phyloP scores from a whole-genome alignment of 2,888 invertebrate species.

The Megamerina dolium region DNA sequence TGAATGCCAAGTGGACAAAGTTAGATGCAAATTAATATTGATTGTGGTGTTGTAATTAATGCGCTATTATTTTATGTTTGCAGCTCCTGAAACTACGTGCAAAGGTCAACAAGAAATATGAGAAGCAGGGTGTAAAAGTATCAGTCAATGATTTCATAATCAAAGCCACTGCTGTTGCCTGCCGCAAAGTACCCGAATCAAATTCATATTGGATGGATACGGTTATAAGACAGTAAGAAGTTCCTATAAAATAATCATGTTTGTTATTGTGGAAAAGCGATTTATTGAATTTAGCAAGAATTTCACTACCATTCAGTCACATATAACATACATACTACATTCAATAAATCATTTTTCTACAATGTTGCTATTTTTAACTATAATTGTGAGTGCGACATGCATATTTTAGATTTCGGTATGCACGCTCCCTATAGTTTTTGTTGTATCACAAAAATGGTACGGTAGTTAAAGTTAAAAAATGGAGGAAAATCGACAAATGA shows the following conservation, averaged over 20 bases:
- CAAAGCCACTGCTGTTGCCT: constrained; percentile 86
- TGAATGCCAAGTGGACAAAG: constrained; percentile 78
- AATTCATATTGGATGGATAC: constrained; percentile 95
- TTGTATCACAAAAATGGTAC: no score
- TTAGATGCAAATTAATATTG: constrained; percentile 48
- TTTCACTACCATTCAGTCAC: no score
- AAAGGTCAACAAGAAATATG: constrained; percentile 71
- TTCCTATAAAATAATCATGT: not conserved
- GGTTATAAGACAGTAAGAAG: constrained; percentile 83
- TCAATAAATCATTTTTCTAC: no score
- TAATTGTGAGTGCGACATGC: no score
- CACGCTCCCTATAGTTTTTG: no score
- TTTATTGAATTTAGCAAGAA: no score
- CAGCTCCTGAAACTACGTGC: constrained; percentile 62
- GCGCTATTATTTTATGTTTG: not conserved
- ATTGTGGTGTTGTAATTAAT: no score
- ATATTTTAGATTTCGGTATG: no score
- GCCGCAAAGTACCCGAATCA: constrained; percentile 82
- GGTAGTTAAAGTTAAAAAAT: no score
- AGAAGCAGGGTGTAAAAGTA: constrained; percentile 75
- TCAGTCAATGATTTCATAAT: constrained; percentile 95
- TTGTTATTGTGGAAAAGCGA: not conserved
- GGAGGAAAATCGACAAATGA: no score
- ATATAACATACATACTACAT: no score
- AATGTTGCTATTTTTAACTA: no score